phyloP scores from a whole-genome alignment of 1,140 invertebrate genomes.

The Augochlora pura region DNA sequence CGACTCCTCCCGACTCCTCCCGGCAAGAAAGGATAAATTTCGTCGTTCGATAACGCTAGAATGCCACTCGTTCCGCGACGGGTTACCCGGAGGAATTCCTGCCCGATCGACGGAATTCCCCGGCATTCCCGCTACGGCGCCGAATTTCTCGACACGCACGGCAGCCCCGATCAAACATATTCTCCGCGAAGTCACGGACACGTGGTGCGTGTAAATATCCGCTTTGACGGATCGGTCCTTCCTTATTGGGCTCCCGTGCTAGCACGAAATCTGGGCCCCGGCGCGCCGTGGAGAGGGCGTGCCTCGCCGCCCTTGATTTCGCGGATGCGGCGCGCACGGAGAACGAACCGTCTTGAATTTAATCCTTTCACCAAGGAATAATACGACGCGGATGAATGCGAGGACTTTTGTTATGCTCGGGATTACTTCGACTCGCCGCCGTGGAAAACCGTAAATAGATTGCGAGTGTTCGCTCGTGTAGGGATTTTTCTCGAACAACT shows the following conservation, averaged over 20 bases:
- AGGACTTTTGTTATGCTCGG: no score
- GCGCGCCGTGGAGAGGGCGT: not conserved
- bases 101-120: conserved; percentile 6
- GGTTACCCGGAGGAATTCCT: not conserved
- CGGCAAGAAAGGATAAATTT: not conserved
- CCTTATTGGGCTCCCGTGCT: conserved; percentile 22
- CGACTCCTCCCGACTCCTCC: no score
- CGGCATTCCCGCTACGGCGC: not conserved
- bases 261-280: conserved; percentile 12
- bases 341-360: conserved; percentile 3
- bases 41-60: not conserved
- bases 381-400: not conserved
- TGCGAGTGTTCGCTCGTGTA: no score
- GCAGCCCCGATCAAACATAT: not conserved
- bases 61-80: not conserved
- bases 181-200: conserved; percentile 2
- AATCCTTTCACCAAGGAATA: not conserved
- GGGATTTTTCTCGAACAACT: no score
- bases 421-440: no score
- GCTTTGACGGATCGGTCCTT: conserved; percentile 25
- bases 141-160: not conserved
- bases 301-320: not conserved
- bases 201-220: conserved; percentile 25
- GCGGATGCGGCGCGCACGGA: no score
- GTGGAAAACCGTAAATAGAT: no score